phyloP scores from a whole-genome alignment of 2,797 vertebrate species.

The Dromococcyx pavoninus region DNA sequence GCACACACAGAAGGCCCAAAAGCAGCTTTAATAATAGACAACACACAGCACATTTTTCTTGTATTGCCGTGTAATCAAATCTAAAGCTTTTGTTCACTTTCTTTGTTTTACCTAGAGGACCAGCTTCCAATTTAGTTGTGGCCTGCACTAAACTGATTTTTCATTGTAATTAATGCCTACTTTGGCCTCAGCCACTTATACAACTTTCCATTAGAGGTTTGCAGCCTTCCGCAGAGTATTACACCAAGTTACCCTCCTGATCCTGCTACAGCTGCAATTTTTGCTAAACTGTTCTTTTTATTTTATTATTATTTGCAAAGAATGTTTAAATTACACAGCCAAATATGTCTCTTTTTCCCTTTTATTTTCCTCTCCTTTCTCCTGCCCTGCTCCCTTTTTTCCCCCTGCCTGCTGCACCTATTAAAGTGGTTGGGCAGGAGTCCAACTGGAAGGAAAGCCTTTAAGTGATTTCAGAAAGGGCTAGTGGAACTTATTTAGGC shows the following conservation, averaged over 20 bases:
- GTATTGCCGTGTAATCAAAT: constrained; percentile 86
- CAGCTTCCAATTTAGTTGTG: constrained; percentile 84
- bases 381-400: background rate
- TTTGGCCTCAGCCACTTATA: constrained; percentile 81
- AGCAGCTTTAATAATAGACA: constrained; percentile 86
- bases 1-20: constrained; percentile 78
- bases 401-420: constrained; percentile 69
- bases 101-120: constrained; percentile 87
- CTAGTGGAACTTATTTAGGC: constrained; percentile 74
- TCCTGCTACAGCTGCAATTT: constrained; percentile 70
- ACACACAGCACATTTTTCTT: constrained; percentile 85
- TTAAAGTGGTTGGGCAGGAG: constrained; percentile 83
- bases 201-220: constrained; percentile 83
- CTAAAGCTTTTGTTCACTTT: constrained; percentile 81
- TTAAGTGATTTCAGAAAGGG: constrained; percentile 81
- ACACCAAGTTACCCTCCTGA: constrained; percentile 70
- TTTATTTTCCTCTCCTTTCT: constrained; percentile 19
- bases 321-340: constrained; percentile 68
- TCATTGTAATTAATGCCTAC: constrained; percentile 87
- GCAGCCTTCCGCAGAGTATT: constrained; percentile 76
- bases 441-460: constrained; percentile 75
- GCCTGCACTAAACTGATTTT: constrained; percentile 85
- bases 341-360: constrained; percentile 44
- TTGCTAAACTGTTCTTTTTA: constrained; percentile 62
- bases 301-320: constrained; percentile 60